Conservation (phyloP, 2,888 invertebrate genomes). For the Halictus quadricinctus region DNA sequence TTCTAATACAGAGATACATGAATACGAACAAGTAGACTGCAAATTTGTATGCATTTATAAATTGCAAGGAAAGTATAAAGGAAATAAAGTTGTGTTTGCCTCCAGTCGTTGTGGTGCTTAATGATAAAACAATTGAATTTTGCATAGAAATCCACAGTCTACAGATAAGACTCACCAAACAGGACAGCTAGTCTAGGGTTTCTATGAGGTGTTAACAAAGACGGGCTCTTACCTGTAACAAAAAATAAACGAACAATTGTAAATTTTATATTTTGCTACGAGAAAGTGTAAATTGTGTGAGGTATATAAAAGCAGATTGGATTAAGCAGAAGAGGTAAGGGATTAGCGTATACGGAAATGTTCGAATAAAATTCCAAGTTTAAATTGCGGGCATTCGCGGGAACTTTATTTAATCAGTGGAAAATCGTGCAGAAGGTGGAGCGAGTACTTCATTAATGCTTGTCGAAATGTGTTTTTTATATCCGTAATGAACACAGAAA, state of each 20-base stretch:
- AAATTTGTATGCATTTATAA: neutral
- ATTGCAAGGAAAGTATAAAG: neutral
- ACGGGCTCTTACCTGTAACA: constrained; percentile 64
- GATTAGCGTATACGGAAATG: neutral
- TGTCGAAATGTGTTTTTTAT: neutral
- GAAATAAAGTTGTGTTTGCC: neutral
- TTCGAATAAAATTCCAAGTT: neutral
- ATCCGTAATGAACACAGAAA: neutral
- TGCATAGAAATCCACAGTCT: neutral
- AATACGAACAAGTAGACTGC: neutral
- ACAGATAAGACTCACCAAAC: constrained; percentile 34
- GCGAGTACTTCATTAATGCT: neutral
- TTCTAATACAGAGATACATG: neutral
- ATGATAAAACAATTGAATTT: neutral
- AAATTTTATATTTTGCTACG: neutral
- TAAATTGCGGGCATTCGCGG: neutral
- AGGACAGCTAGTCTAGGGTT: neutral
- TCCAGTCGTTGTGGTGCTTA: neutral
- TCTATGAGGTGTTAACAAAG: neutral
- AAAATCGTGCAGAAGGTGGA: neutral
- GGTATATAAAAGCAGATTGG: neutral
- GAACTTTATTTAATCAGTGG: neutral
- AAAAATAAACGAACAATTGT: constrained; percentile 4
- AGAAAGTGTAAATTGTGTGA: neutral
- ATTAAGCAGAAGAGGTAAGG: neutral